These are phyloP conservation scores for Mesocricetus auratus DNA, from an alignment of 2,113 vertebrate species.

Conservation along the genomic window DNA sequence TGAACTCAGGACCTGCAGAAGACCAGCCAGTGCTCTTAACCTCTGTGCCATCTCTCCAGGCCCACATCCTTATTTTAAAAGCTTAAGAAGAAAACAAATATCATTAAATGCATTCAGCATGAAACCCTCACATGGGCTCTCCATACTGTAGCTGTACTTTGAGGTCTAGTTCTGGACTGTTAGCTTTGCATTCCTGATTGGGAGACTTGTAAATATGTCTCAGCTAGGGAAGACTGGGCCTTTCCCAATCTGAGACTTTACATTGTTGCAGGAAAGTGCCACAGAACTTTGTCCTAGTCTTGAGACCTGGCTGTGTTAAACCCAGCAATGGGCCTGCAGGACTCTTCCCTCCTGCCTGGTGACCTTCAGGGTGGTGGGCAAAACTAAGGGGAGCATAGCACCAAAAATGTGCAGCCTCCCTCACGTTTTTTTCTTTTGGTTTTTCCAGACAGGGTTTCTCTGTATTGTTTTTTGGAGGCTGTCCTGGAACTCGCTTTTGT, in stretches of 20 bases:
- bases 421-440: too few relatives aligned
- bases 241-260: background rate
- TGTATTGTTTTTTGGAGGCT: too few relatives aligned
- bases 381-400: background rate
- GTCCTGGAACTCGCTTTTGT: too few relatives aligned
- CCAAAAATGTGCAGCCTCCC: background rate
- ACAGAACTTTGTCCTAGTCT: accelerated
- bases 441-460: too few relatives aligned
- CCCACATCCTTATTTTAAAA: background rate
- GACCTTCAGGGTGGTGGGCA: background rate
- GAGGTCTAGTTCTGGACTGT: background rate
- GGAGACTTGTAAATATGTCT: background rate
- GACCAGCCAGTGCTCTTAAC: background rate
- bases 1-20: background rate
- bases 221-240: accelerated
- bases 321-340: background rate
- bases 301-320: background rate
- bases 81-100: background rate
- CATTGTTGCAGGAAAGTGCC: background rate
- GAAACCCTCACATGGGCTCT: background rate
- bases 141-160: background rate
- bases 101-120: too few relatives aligned
- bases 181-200: background rate
- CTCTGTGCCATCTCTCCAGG: background rate
- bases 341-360: too few relatives aligned